Percentiles rank a stretch among this genome's conserved stretches.
Conservation (phyloP, 2,888 invertebrate genomes). For the Drosophila quinaria region DNA sequence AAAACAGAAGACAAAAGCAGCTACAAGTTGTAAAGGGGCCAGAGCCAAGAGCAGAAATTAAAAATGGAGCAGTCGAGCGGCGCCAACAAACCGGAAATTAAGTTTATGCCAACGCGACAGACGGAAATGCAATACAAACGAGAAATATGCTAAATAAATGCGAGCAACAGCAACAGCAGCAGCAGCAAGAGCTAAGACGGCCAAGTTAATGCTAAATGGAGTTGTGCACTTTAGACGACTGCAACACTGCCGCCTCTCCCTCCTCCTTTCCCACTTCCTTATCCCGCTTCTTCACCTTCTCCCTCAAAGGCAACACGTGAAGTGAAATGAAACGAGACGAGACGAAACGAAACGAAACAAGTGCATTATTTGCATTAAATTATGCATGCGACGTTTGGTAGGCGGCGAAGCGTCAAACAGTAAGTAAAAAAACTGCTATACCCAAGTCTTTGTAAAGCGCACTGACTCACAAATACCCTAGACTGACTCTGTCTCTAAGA, state of each 20-base stretch:
- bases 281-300: conserved; percentile 4
- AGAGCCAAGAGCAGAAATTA: conserved; percentile 55
- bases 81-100: conserved; percentile 74
- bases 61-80: conserved; percentile 52
- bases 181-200: conserved; percentile 37
- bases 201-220: conserved; percentile 71
- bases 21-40: conserved; percentile 66
- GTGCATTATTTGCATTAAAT: conserved; percentile 82
- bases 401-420: conserved; percentile 60
- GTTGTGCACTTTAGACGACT: conserved; percentile 67
- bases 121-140: conserved; percentile 71
- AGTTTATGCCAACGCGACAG: conserved; percentile 68
- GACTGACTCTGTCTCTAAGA: too few species aligned
- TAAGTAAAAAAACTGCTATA: conserved; percentile 35
- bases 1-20: conserved; percentile 46
- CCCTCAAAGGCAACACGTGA: conserved; percentile 67
- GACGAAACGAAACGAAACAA: conserved; percentile 79
- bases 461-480: conserved; percentile 24
- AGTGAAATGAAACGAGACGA: conserved; percentile 77
- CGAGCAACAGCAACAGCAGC: conserved; percentile 20
- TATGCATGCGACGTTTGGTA: conserved; percentile 72
- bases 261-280: neutral
- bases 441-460: neutral
- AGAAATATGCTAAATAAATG: conserved; percentile 77
- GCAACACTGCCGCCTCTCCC: neutral